These are phyloP conservation scores for Aegypius monachus DNA, from an alignment of 2,113 vertebrate species.

Conservation along the genomic window DNA sequence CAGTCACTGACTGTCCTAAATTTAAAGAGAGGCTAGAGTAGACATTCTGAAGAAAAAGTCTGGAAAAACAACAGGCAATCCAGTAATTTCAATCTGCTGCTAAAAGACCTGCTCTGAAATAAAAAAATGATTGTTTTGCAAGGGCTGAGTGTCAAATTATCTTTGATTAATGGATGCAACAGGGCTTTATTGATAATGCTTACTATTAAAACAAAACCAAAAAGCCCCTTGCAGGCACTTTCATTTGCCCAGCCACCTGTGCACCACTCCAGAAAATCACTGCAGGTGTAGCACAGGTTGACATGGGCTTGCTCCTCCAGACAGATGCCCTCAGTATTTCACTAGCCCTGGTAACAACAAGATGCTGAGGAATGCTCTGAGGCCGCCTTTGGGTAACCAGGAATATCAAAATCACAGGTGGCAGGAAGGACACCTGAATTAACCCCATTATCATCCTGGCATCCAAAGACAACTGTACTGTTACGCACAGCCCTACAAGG, in stretches of 20 bases:
- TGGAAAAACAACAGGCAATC: background rate
- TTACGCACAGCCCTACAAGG: rapidly evolving
- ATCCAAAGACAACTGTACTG: background rate
- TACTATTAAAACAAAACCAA: background rate
- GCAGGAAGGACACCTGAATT: background rate
- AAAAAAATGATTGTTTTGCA: background rate
- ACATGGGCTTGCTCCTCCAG: background rate
- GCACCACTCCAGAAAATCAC: background rate
- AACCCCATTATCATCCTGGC: background rate
- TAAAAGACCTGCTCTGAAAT: background rate
- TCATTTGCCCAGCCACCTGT: background rate
- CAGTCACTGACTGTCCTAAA: background rate
- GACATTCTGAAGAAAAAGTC: background rate
- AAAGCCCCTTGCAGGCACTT: background rate
- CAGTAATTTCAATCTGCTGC: background rate
- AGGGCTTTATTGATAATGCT: background rate
- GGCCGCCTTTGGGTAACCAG: background rate
- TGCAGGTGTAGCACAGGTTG: background rate
- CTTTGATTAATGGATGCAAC: background rate
- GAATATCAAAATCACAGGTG: background rate
- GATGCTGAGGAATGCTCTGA: background rate
- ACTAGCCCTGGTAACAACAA: background rate
- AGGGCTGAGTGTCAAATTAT: background rate
- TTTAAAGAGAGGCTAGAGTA: background rate
- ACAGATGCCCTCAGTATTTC: background rate